Evolutionary conservation across 2,113 vertebrate species (phyloP), one percentile per base, ranked within the genome.

Genomic region (Elanoides forficatus): DNA sequence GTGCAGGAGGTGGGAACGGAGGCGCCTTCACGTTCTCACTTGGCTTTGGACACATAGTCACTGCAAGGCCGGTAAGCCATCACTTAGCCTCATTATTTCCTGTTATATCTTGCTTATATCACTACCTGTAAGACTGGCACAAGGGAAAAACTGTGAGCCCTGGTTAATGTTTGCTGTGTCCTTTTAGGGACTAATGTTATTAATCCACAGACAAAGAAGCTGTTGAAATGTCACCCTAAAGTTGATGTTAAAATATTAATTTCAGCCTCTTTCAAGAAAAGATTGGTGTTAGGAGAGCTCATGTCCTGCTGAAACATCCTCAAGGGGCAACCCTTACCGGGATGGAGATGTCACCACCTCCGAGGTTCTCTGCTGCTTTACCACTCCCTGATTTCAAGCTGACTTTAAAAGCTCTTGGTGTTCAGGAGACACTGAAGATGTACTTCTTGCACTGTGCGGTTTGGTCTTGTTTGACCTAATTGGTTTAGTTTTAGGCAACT

Each of bases 381-480:
- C n/a, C n/a, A n/a, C n/a, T n/a, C n/a, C n/a, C n/a, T n/a, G n/a
- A n/a, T n/a, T n/a, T n/a, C n/a, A n/a, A n/a, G n/a, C n/a, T n/a
- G n/a, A n/a, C 5, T 36, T 29, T 10, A 1, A 7, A 14, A 23
- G 12, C 42, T 66, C 25, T 34, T 27, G 68, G n/a, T 32, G 52
- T 1, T 43, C 48, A 38, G 90, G 66, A 67, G 80, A 15, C 12
- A 48, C 71, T 53, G 47, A 17, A 16, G 38, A 6, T 15, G 13
- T 7, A 2, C 9, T 58, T 53, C n/a, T n/a, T 16, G 23, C 6
- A 2, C 50, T 23, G 8, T 5, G 40, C 0, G 1, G 13, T 71
- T 27, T 30, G 52, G 59, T 60, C 47, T 67, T 1, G 0, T 89
- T 62, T 76, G 71, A 30, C 90, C 74, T 75, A 18, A 21, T 65